phyloP scores from a whole-genome alignment of 2,797 vertebrate genomes.

The Odontamblyopus rebecca region DNA sequence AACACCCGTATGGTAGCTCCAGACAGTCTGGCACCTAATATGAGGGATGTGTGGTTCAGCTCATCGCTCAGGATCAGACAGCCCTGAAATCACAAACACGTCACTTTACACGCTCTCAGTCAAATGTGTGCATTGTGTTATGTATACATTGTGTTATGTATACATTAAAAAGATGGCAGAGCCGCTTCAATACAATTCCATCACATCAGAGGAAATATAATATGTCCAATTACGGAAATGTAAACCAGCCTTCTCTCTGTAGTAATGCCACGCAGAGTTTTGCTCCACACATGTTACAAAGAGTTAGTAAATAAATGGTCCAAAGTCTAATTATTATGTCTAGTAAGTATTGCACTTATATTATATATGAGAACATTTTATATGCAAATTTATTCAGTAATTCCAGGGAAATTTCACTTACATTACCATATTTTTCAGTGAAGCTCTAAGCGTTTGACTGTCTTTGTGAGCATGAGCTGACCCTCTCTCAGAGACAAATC shows the following conservation, averaged over 20 bases:
- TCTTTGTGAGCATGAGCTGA: constrained; percentile 58
- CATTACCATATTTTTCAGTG: constrained; percentile 57
- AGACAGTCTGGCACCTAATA: constrained; percentile 90
- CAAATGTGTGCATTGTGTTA: background rate
- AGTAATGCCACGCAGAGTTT: background rate
- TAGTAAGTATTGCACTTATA: constrained; percentile 4
- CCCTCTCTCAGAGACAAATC: constrained; percentile 60
- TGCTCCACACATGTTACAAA: constrained; percentile 10
- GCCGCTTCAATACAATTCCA: background rate
- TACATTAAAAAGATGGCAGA: background rate
- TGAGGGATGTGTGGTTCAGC: constrained; percentile 90
- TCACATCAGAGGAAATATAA: background rate
- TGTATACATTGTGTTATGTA: background rate
- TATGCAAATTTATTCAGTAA: constrained; percentile 57
- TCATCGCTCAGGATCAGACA: constrained; percentile 95
- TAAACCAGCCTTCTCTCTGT: background rate
- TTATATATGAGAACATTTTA: constrained; percentile 32
- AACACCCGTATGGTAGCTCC: constrained; percentile 89
- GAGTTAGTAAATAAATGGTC: constrained; percentile 17
- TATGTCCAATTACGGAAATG: background rate
- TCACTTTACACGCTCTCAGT: background rate
- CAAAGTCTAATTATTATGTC: background rate
- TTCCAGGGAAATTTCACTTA: constrained; percentile 39
- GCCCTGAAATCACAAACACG: constrained; percentile 75
- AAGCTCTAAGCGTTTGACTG: constrained; percentile 52